Evolutionary conservation across 2,888 invertebrate genomes (phyloP).

Genomic region (Neria commutata): DNA sequence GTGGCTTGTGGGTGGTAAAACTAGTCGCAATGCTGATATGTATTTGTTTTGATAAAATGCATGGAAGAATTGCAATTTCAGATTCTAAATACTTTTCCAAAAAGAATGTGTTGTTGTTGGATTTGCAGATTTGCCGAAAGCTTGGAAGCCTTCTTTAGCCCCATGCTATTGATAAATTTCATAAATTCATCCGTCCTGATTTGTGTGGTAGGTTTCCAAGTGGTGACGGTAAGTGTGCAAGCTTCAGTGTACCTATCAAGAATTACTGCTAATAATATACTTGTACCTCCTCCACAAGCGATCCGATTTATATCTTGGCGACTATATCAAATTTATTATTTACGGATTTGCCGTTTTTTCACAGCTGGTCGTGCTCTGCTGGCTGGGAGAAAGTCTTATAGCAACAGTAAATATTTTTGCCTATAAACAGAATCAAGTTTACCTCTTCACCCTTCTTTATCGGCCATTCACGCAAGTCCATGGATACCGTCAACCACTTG

Average conservation of each 20-base stretch:
- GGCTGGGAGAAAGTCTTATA: neutral
- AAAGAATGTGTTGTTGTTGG: too few species aligned
- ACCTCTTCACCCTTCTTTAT: neutral
- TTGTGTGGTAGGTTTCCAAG: neutral
- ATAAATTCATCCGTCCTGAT: neutral
- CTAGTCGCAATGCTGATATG: too few species aligned
- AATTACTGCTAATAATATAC: too few species aligned
- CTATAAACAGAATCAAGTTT: too few species aligned
- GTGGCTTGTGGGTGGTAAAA: too few species aligned
- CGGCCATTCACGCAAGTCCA: conserved; percentile 38
- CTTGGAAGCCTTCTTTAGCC: neutral
- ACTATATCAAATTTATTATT: neutral
- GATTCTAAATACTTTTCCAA: too few species aligned
- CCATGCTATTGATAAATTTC: neutral
- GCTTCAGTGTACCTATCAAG: too few species aligned
- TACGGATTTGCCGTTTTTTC: neutral
- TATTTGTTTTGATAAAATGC: too few species aligned
- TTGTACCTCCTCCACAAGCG: neutral
- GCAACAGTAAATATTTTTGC: too few species aligned
- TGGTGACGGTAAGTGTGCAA: neutral
- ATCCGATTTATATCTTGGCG: neutral
- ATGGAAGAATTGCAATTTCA: too few species aligned
- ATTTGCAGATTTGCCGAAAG: neutral
- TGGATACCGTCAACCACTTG: conserved; percentile 47
- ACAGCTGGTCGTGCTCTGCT: neutral